phyloP scores from a whole-genome alignment of 2,113 vertebrate species.

The Otis tarda region DNA sequence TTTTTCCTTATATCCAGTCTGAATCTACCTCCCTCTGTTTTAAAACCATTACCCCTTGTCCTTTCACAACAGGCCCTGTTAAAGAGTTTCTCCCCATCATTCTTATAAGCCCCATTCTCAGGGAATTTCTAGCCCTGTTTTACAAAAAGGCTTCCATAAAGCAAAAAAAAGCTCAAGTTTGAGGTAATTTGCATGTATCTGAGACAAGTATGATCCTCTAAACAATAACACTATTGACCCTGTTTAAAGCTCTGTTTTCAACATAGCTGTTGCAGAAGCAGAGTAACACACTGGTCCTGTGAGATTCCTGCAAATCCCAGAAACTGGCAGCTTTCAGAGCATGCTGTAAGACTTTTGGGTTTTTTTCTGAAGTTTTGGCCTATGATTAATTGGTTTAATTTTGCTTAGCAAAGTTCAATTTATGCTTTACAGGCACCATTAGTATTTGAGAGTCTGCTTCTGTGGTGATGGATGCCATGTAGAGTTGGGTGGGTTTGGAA shows the following conservation, averaged over 20 bases:
- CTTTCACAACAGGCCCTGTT: too few species aligned
- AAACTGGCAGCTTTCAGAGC: neutral
- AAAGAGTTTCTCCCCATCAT: too few species aligned
- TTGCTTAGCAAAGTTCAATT: constrained; percentile 46
- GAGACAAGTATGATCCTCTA: neutral
- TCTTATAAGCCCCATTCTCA: neutral
- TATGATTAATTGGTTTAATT: constrained; percentile 62
- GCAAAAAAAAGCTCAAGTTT: neutral
- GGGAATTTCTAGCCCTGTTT: neutral
- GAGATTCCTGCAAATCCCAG: neutral
- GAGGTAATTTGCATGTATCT: neutral
- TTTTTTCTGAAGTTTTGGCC: neutral
- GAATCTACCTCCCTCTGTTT: too few species aligned
- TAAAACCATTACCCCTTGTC: too few species aligned
- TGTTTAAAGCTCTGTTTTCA: neutral
- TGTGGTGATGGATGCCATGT: constrained; percentile 21
- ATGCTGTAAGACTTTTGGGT: neutral
- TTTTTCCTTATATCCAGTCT: too few species aligned
- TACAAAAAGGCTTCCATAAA: neutral
- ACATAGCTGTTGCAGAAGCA: neutral
- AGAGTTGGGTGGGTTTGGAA: neutral
- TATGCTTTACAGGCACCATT: constrained; percentile 51
- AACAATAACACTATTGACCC: neutral
- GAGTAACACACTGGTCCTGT: neutral
- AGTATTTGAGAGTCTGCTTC: constrained; percentile 38